A percentile compares a stretch with the other conserved stretches of the same genome.
phyloP scores from a whole-genome alignment of 2,888 invertebrate genomes.

The Pseudoips prasinana region DNA sequence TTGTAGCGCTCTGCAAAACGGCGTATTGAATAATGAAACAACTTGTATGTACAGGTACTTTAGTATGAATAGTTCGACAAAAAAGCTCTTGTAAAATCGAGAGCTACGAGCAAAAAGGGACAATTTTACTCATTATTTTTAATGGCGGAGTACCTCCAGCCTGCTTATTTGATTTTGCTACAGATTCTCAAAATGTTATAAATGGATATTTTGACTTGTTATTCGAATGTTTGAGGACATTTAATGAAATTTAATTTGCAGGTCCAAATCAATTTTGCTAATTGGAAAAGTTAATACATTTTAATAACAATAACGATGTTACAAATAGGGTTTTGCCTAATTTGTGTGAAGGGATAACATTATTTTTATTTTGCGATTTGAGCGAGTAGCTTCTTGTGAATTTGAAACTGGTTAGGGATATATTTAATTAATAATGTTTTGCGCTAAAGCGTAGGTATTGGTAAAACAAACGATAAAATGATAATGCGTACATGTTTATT shows the following conservation, averaged over 20 bases:
- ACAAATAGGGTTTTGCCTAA: conserved; percentile 10
- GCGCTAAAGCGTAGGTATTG: conserved; percentile 11
- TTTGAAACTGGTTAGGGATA: conserved; percentile 17
- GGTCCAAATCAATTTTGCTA: conserved; percentile 37
- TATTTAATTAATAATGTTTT: conserved; percentile 21
- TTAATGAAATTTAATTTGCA: conserved; percentile 41
- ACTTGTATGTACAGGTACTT: conserved; percentile 2
- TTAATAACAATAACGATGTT: conserved; percentile 37
- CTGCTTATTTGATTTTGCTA: conserved; percentile 24
- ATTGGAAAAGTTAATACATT: conserved; percentile 45
- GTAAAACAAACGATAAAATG: conserved; percentile 17
- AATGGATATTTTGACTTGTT: conserved; percentile 35
- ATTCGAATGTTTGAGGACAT: conserved; percentile 28
- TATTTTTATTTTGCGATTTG: too few relatives aligned
- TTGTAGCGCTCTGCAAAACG: conserved; percentile 5
- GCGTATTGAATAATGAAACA: conserved; percentile 17
- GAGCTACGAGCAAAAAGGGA: conserved; percentile 7
- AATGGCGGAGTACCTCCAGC: conserved; percentile 16
- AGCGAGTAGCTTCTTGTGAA: conserved; percentile 5
- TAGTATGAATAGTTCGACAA: conserved; percentile 2
- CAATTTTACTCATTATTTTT: conserved; percentile 31
- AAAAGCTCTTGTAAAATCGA: conserved; percentile 6
- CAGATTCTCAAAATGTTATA: conserved; percentile 26
- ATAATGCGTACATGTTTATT: conserved; percentile 38
- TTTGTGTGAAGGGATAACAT: conserved; percentile 10